Percentiles rank a stretch among this genome's conserved stretches.
Conservation (phyloP, 2,113 vertebrate species). For the Entomyzon cyanotis region DNA sequence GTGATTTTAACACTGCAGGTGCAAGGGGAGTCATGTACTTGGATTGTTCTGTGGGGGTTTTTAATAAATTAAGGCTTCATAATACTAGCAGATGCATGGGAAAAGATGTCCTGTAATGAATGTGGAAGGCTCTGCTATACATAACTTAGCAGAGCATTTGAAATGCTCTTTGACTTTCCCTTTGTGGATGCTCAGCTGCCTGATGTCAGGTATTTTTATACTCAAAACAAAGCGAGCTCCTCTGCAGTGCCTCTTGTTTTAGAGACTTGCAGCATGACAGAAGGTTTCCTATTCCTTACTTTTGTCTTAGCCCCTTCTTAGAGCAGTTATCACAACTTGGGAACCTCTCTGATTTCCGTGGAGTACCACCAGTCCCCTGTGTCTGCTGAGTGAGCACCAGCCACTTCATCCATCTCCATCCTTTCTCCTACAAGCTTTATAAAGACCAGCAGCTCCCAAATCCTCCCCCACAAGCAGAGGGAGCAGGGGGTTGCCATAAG, state of each 20-base stretch:
- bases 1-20: neutral
- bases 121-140: neutral
- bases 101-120: neutral
- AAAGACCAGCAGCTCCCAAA: neutral
- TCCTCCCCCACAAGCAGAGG: neutral
- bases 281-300: neutral
- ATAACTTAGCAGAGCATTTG: neutral
- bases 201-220: neutral
- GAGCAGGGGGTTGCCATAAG: neutral
- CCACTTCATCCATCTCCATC: neutral
- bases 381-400: neutral
- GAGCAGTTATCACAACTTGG: neutral
- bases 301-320: neutral
- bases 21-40: neutral
- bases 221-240: neutral
- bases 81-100: neutral
- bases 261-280: neutral
- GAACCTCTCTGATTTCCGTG: neutral
- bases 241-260: neutral
- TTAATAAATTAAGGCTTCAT: neutral
- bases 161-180: conserved; percentile 19
- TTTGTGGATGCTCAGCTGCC: neutral
- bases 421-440: neutral
- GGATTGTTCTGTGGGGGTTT: neutral
- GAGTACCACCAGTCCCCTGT: neutral